Evolutionary conservation across 2,797 vertebrate genomes (phyloP), one percentile per base, ranked within the genome.

Genomic region (Microctenopoma stevenorrisi): DNA sequence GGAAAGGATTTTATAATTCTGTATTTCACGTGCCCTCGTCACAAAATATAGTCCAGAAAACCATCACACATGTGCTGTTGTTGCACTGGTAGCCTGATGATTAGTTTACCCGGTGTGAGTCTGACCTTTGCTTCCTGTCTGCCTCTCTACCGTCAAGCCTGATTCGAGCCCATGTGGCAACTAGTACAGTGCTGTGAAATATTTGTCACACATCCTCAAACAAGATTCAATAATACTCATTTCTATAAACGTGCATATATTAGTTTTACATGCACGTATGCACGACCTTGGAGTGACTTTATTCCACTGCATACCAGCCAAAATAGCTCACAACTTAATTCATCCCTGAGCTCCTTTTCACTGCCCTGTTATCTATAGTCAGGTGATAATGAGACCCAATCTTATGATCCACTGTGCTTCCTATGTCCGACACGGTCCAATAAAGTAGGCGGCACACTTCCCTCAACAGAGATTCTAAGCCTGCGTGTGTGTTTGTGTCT

Each of bases 331-430:
- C 43, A 67, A 81, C 67, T 74, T 81, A 79, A 87, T 84, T 81
- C 76, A 78, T 68, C 66, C 55, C 63, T 30, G 58, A 78, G 83
- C 81, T 88, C 59, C 0, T 83, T 88, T 86, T 86, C 80, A 80
- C 78, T 58, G 15, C 43, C 47, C 78, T 74, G 82, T 89, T 83
- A 88, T 87, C 86, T 86, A 78, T 86, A 88, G 81, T 70, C 77
- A 82, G 84, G 87, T 70, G 89, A 85, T 87, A 90, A 89, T 79
- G 79, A 88, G 79, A 48, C 76, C 75, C 59, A 40, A 76, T 64
- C 82, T 72, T 60, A 66, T 83, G 83, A 86, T 79, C 86, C 74
- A 30, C 72, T 56, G 51, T 58, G 75, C 62, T 89, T 87, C 86
- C 81, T 64, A 1, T 67, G 72, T 75, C 78, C 56, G 16, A 53